Base-by-base conservation (phyloP, 2,113 vertebrate species). In the Rhabdomys dilectus region DNA sequence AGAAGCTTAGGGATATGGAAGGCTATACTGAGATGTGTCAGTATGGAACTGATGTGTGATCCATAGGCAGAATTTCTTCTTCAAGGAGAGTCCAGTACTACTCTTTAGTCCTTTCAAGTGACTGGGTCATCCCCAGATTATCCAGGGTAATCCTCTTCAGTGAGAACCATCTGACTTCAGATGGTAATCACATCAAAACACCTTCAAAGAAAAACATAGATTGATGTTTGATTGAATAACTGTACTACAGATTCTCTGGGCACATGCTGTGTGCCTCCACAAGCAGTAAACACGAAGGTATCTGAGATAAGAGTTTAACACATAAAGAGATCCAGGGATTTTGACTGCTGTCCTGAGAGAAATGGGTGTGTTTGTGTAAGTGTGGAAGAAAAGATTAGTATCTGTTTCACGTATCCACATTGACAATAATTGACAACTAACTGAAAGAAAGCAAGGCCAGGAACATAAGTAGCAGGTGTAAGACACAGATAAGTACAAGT, bases 41-140 rank as follows among this genome's bases (percentile, higher is more conserved):
- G 26, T 9, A 4, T 93, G 72, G 11, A 89, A 29, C 31, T 34
- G 39, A 81, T 29, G 24, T 84, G 2, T 5, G 34, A 1, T 62
- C 13, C 42, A n/a, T 21, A 89, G 11, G n/a, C 7, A 72, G n/a
- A 62, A 64, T 64, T 93, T 51, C 24, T 91, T 80, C 82, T 81
- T 87, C 75, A 84, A 22, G 21, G 8, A 85, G 87, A 77, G 4
- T 24, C 53, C n/a, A 91, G 4, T 34, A 92, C 56, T 45, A 31
- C 26, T 95, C 34, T 81, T 91, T 76, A 91, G 21, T 45, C 1
- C 29, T 81, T 80, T 91, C 24, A 89, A 68, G 34, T 73, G 82
- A 93, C 73, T 91, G 15, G 29, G 86, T 93, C 29, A 64, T 45
- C 24, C 87, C 66, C 53, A 96, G 82, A 94, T 97, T 95, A 95